These are phyloP conservation scores for Creontiades dilutus DNA, from an alignment of 2,888 invertebrate genomes.

Conservation along the genomic window DNA sequence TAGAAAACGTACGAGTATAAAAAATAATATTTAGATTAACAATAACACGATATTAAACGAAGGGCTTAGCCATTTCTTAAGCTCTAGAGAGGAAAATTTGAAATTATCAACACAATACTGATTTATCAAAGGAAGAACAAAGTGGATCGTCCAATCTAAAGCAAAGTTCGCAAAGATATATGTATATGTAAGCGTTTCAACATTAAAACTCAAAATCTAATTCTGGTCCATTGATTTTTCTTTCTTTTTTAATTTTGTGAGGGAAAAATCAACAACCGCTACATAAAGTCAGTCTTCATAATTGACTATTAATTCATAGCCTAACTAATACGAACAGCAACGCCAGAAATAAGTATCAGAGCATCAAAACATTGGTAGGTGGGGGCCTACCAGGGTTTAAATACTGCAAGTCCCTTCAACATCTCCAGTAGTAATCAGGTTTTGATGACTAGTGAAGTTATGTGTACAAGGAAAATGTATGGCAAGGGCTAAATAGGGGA, in stretches of 20 bases:
- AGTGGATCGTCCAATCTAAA: not conserved
- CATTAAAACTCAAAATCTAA: not conserved
- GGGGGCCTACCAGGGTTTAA: not conserved
- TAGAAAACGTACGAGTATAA: no score
- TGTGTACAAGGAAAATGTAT: no score
- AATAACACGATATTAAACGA: not conserved
- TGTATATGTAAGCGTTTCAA: not conserved
- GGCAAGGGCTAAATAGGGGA: no score
- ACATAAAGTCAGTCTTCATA: constrained; percentile 53
- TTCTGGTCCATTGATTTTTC: no score
- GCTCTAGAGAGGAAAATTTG: not conserved
- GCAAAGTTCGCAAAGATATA: not conserved
- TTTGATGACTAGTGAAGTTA: no score
- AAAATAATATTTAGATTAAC: not conserved
- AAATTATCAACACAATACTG: not conserved
- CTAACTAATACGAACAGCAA: not conserved
- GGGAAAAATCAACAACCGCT: not conserved
- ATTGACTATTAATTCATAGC: constrained; percentile 48
- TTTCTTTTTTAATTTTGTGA: no score
- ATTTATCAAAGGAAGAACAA: not conserved
- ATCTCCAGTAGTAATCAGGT: no score
- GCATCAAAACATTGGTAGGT: not conserved
- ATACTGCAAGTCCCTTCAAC: no score
- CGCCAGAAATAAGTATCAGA: not conserved
- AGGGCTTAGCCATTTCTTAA: no score